Conservation (phyloP, 2,113 vertebrate genomes). For the Sinosuthora webbiana region DNA sequence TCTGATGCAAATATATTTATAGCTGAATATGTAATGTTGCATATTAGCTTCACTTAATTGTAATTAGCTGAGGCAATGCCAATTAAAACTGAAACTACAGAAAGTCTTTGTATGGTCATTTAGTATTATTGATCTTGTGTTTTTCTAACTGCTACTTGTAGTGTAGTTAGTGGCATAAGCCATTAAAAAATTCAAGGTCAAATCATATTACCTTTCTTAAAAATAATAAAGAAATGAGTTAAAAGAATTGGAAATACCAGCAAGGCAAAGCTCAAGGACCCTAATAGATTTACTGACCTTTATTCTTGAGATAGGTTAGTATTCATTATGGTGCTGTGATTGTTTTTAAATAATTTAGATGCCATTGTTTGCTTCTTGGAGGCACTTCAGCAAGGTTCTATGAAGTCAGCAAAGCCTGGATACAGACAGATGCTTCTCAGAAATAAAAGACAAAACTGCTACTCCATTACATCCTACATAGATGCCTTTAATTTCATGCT, state of each 20-base stretch:
- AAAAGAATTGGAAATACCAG: conserved; percentile 38
- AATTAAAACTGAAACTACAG: not conserved
- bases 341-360: conserved; percentile 54
- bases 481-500: not conserved
- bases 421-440: not conserved
- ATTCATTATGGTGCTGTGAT: not conserved
- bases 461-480: not conserved
- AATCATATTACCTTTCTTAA: not conserved
- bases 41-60: not conserved
- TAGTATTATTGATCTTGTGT: not conserved
- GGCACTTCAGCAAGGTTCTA: conserved; percentile 23
- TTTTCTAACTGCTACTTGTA: not conserved
- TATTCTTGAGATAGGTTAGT: not conserved
- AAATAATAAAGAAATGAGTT: not conserved
- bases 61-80: not conserved
- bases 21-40: not conserved
- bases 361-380: not conserved
- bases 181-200: not conserved
- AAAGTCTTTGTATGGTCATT: not conserved
- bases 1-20: not conserved
- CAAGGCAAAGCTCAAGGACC: not conserved
- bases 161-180: not conserved
- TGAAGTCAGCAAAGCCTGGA: conserved; percentile 4
- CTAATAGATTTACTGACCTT: conserved; percentile 36
- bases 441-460: not conserved